Evolutionary conservation across 1,140 invertebrate genomes (phyloP), one percentile per base, ranked within the genome.

Genomic region (Drosophila chauvacae): DNA sequence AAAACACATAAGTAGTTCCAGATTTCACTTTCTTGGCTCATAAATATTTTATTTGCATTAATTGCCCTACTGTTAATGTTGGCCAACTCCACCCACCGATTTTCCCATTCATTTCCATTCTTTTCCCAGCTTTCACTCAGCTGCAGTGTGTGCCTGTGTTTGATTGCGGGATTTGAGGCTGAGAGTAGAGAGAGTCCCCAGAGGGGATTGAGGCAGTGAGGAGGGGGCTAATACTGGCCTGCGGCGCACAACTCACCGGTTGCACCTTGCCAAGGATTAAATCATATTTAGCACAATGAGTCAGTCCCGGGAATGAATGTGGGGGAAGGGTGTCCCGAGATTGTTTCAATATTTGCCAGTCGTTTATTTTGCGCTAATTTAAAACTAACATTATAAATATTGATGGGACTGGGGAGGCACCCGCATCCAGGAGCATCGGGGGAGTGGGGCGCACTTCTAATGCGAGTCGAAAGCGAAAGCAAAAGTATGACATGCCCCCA

Each of bases 321-420:
- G 45, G 45, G 20, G 7, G 53, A 70, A 28, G 56, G 66, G 48
- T 41, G 47, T 20, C 10, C 47, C 35, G 63, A 71, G 79, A 86
- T 69, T 80, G 70, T 86, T 81, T 77, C 66, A 88, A 88, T 77
- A 76, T 79, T 74, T 66, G 68, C 80, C 72, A 78, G 60, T 60
- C 81, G 84, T 87, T 87, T 87, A 76, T 76, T 80, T 88, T 80
- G 74, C 73, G 80, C 84, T 87, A 87, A 87, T 87, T 87, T 87
- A 87, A 87, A 87, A 84, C 84, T 87, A 87, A 87, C 85, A 88
- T 88, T 82, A 87, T 87, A 87, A 87, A 87, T 87, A 87, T 84
- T 87, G 80, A 87, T 78, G 80, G 47, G 23, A 16, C 44, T 14
- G 35, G 4, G 14, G 11, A 20, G 20, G 20, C 59, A 26, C 13